Conservation (phyloP, 2,113 vertebrate genomes). For the Prunella himalayana region DNA sequence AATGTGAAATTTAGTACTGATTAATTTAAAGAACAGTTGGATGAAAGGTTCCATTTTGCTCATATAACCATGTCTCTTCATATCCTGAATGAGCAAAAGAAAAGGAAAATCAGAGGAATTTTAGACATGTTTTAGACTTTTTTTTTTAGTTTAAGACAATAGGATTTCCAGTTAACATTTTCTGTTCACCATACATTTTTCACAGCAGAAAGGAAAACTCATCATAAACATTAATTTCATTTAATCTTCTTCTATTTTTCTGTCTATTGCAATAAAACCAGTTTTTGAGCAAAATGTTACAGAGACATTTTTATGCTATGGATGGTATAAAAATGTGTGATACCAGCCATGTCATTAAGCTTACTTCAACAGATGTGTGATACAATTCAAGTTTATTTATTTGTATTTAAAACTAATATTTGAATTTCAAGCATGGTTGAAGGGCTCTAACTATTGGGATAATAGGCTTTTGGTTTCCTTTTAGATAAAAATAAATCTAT, state of each 20-base stretch:
- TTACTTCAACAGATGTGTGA: neutral
- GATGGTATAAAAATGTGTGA: neutral
- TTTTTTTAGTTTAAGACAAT: neutral
- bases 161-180: neutral
- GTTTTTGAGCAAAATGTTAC: neutral
- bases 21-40: neutral
- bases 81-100: neutral
- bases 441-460: neutral
- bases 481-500: neutral
- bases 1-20: neutral
- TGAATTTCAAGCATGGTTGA: neutral
- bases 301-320: neutral
- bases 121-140: neutral
- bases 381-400: neutral
- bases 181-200: neutral
- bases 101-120: neutral
- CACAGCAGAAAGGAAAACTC: neutral
- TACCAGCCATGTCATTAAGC: neutral
- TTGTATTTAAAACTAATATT: neutral
- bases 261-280: neutral
- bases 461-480: neutral
- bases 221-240: neutral
- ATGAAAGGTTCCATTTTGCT: neutral
- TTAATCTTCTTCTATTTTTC: neutral
- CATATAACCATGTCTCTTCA: neutral